Evolutionary conservation across 2,888 invertebrate genomes (phyloP).

Genomic region (Catocala nupta): DNA sequence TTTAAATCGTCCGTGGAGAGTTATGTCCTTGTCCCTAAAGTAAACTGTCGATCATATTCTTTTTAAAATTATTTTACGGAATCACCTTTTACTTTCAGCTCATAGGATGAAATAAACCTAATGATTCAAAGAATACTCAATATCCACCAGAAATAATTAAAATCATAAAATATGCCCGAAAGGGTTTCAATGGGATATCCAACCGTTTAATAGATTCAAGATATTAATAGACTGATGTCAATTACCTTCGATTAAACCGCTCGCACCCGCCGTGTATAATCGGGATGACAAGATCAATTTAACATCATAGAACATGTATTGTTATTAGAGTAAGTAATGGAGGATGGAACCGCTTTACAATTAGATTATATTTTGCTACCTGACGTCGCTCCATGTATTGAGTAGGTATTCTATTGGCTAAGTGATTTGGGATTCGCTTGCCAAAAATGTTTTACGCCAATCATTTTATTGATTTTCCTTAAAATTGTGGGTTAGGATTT

Average conservation of each 20-base stretch:
- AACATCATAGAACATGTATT: background rate
- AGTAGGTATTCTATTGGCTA: constrained; percentile 10
- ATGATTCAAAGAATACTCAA: too few relatives aligned
- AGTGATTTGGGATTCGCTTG: background rate
- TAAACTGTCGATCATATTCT: too few relatives aligned
- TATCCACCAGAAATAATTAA: too few relatives aligned
- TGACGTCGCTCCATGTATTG: constrained; percentile 10
- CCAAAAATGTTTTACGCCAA: too few relatives aligned
- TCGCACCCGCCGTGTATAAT: background rate
- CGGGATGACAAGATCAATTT: background rate
- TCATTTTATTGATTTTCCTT: too few relatives aligned
- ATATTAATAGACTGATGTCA: constrained; percentile 21
- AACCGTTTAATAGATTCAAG: constrained; percentile 16
- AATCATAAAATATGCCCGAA: background rate
- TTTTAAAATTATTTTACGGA: too few relatives aligned
- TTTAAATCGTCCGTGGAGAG: too few relatives aligned
- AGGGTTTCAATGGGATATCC: background rate
- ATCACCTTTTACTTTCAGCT: too few relatives aligned
- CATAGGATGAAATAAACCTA: too few relatives aligned
- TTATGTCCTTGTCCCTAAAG: too few relatives aligned
- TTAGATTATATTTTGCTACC: constrained; percentile 19
- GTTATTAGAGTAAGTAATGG: constrained; percentile 13
- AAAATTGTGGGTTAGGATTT: too few relatives aligned
- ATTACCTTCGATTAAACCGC: constrained; percentile 9
- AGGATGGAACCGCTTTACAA: constrained; percentile 20